phyloP scores from a whole-genome alignment of 37 sponge, comb jelly and placozoan genomes.

The Cladorhizidae sp. region DNA sequence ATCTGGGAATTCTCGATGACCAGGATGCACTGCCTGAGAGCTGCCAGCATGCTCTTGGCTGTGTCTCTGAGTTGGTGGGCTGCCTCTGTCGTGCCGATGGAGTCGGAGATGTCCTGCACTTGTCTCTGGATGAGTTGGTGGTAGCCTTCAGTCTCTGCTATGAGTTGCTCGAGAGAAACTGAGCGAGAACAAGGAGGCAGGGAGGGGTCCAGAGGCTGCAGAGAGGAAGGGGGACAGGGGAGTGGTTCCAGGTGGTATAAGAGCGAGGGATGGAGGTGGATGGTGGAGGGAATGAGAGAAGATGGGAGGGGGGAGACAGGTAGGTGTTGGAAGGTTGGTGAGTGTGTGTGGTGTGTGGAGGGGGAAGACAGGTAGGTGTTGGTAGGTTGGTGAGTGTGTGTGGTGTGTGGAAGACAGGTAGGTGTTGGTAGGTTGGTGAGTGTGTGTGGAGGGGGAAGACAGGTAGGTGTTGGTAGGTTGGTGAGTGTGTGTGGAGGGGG shows the following conservation, averaged over 20 bases:
- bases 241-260: conserved; percentile 46
- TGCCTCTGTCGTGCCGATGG: conserved; percentile 33
- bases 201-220: conserved; percentile 23
- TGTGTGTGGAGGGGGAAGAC: too few relatives aligned
- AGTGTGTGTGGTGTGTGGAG: background rate
- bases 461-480: too few relatives aligned
- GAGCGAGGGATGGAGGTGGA: background rate
- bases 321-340: too few relatives aligned
- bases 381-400: too few relatives aligned
- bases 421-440: too few relatives aligned
- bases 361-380: too few relatives aligned
- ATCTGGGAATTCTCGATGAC: conserved; percentile 58
- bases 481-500: too few relatives aligned
- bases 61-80: conserved; percentile 36
- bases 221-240: conserved; percentile 5
- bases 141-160: conserved; percentile 76
- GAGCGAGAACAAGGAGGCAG: conserved; percentile 13
- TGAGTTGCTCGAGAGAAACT: conserved; percentile 46
- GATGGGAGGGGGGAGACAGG: conserved; percentile 3
- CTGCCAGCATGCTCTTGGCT: conserved; percentile 63
- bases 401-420: too few relatives aligned
- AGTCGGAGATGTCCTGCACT: conserved; percentile 22
- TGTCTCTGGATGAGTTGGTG: conserved; percentile 70
- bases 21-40: conserved; percentile 67
- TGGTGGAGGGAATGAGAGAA: background rate